Evolutionary conservation across 35 echinoderm and acorn worm genomes (phyloP), one percentile per base, ranked within the genome.

Genomic region (Diadema setosum): DNA sequence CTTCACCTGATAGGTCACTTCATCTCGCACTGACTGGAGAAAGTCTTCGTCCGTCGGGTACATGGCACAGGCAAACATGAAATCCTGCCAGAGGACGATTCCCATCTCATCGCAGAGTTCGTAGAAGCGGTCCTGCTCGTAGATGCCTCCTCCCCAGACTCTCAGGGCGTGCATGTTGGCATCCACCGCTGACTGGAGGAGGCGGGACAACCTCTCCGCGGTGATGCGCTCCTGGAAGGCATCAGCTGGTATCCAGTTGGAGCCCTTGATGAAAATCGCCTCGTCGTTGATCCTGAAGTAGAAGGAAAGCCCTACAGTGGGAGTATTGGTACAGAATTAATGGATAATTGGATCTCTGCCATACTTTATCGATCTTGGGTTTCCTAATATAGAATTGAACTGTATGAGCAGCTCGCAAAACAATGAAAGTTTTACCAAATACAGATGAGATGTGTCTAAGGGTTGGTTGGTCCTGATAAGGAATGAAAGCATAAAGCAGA

Each of bases 241-340:
- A 82, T 98, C 95, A 0, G 88, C 88, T 41, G 95, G 95, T 15
- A 98, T 98, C 95, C 95, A 98, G 46, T 98, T 98, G 56, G 95
- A 83, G 4, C 95, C 95, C 57, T 98, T 98, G 61, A 98, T 87
- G 69, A 98, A 98, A 23, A 94, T 94, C 14, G 84, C 81, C 61
- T 20, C 36, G 30, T 64, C 46, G 61, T 98, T 98, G 88, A 98
- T 98, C 41, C 85, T 88, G 42, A 98, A 98, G 85, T 91, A 98
- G 58, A 98, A 98, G 31, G 91, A 95, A 6, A 86, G 73, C 29
- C 93, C 93, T 95, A 64, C 29, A 14, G 21, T 5, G 42, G 65
- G 35, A 20, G n/a, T n/a, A n/a, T n/a, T n/a, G n/a, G n/a, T n/a
- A n/a, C n/a, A n/a, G n/a, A n/a, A n/a, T n/a, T n/a, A n/a, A n/a